These are phyloP conservation scores for Periophthalmodon schlosseri DNA, from an alignment of 2,113 vertebrate genomes.

Conservation along the genomic window DNA sequence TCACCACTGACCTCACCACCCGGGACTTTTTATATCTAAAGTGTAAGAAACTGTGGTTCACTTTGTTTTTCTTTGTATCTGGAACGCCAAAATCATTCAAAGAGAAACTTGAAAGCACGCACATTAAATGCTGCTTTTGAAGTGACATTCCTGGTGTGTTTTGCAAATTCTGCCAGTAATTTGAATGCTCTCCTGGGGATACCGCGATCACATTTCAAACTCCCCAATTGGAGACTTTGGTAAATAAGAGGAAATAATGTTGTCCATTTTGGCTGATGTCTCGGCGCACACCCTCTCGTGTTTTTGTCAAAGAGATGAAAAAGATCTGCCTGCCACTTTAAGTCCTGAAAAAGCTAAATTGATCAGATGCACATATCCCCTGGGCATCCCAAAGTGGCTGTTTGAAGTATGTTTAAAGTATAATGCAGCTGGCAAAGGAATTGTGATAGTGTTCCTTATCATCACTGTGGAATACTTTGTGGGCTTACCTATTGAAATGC, in stretches of 20 bases:
- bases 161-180: slow-evolving; percentile 43
- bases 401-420: slow-evolving; percentile 57
- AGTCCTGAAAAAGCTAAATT: slow-evolving; percentile 42
- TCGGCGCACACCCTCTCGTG: slow-evolving; percentile 14
- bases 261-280: slow-evolving; percentile 31
- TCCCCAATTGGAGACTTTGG: slow-evolving; percentile 22
- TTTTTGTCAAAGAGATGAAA: slow-evolving; percentile 47
- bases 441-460: slow-evolving; percentile 19
- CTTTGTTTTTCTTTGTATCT: slow-evolving; percentile 58
- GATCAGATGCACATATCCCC: slow-evolving; percentile 36
- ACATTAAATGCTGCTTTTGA: slow-evolving; percentile 54
- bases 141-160: slow-evolving; percentile 46
- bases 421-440: slow-evolving; percentile 14
- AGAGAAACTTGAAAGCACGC: slow-evolving; percentile 50
- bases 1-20: slow-evolving; percentile 40
- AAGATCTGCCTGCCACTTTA: slow-evolving; percentile 39
- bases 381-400: slow-evolving; percentile 22
- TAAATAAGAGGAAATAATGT: slow-evolving; percentile 24
- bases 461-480: slow-evolving; percentile 15
- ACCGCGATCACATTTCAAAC: slow-evolving; percentile 48
- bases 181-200: slow-evolving; percentile 49
- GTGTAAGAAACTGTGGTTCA: slow-evolving; percentile 4
- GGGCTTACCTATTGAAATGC: not conserved
- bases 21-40: slow-evolving; percentile 1
- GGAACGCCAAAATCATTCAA: slow-evolving; percentile 44